Conservation (phyloP, 2,888 invertebrate genomes). For the Ectobius pallidus region DNA sequence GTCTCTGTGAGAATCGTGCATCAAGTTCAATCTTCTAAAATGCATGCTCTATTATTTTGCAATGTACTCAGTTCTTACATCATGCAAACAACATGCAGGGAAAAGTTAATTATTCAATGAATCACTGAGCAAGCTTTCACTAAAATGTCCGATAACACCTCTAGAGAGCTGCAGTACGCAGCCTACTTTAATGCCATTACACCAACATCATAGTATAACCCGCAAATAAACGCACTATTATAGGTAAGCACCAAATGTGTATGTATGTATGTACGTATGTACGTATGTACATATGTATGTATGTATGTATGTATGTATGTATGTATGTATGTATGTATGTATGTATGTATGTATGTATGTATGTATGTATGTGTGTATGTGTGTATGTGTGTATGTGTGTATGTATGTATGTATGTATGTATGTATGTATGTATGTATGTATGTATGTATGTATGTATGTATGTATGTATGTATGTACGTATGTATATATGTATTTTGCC, state of each 20-base stretch:
- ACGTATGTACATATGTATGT: slow-evolving; percentile 21
- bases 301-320: slow-evolving; percentile 21
- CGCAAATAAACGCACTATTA: too few relatives aligned
- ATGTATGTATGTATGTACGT: slow-evolving; percentile 40
- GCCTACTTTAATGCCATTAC: too few relatives aligned
- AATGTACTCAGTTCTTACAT: too few relatives aligned
- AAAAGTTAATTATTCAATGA: too few relatives aligned
- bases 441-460: slow-evolving; percentile 41
- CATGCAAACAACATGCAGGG: too few relatives aligned
- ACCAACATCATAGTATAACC: too few relatives aligned
- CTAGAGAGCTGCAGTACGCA: too few relatives aligned
- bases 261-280: slow-evolving; percentile 16
- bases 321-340: slow-evolving; percentile 25
- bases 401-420: slow-evolving; percentile 9
- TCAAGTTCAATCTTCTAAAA: too few relatives aligned
- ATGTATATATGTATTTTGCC: slow-evolving; percentile 42
- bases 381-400: slow-evolving; percentile 2
- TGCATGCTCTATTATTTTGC: too few relatives aligned
- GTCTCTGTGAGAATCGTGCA: too few relatives aligned
- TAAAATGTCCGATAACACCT: too few relatives aligned
- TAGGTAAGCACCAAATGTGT: neutral
- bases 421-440: slow-evolving; percentile 35
- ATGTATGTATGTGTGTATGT: neutral
- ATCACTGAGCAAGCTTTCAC: too few relatives aligned
- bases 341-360: slow-evolving; percentile 21